Base-by-base conservation (phyloP, 2,113 vertebrate species). In the Tringa solitaria region DNA sequence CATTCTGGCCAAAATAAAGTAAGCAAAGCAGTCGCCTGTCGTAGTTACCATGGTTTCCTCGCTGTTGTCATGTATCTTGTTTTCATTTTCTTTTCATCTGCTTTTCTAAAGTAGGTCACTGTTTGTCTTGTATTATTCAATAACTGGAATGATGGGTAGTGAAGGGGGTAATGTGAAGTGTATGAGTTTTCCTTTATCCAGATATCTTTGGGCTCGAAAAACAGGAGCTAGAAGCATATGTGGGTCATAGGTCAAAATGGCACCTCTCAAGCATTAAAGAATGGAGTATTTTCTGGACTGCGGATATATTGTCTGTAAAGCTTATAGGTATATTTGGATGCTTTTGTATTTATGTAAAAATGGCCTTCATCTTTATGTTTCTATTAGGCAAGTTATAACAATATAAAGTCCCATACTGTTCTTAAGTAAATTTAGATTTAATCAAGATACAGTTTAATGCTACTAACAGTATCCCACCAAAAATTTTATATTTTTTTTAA, bases 101-200 rank as follows among this genome's bases (percentile, higher is more conserved):
- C 98, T 98, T 98, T 98, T 97, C 96, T 97, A 98, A 99, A 99
- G 98, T 99, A 99, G 99, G 99, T 99, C 99, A 99, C 90, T 98
- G 98, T 99, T 99, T 99, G 99, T 98, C 99, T 99, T 98, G 98
- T 99, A 97, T 99, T 99, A 99, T 99, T 99, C 98, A 99, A 97
- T 98, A 98, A 98, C 98, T 98, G 97, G 98, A 98, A 97, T 98
- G 98, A 97, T 98, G 97, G 63, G 83, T 95, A 43, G 24, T 57
- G 79, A 89, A 93, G 93, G 97, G 96, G 96, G 96, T 94, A 90
- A 95, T 85, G 96, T 82, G 96, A 98, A 98, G 97, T 96, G 93
- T 94, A 39, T 35, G 85, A 98, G 96, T 92, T 95, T 97, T 95
- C 84, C 74, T 98, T 96, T 96, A 90, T 95, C 92, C 95, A 75